A percentile compares a stretch with the other conserved stretches of the same genome.
phyloP scores from a whole-genome alignment of 2,888 invertebrate species.

The Caenorhabditis drosophilae region DNA sequence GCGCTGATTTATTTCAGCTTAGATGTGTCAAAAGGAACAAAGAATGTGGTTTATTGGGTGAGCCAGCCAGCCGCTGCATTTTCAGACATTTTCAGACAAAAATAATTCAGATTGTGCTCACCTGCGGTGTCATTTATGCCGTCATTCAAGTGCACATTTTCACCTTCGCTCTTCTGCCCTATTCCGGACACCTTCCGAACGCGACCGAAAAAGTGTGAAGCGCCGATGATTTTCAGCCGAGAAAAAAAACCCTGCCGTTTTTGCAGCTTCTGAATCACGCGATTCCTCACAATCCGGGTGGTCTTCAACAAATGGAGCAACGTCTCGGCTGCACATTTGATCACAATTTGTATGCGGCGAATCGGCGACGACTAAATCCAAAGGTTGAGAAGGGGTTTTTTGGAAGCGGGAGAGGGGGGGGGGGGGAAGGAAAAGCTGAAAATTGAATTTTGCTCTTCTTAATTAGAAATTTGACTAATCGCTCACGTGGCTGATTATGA shows the following conservation, averaged over 20 bases:
- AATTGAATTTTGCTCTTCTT: no score
- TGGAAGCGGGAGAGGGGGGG: no score
- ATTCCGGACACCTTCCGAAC: slow-evolving; percentile 53
- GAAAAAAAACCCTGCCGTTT: not conserved
- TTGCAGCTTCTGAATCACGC: slow-evolving; percentile 60
- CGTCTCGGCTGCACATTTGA: slow-evolving; percentile 65
- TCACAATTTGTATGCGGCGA: slow-evolving; percentile 60
- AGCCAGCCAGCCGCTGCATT: not conserved
- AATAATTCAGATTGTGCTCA: slow-evolving; percentile 47
- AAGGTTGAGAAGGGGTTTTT: no score
- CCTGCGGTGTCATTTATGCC: slow-evolving; percentile 48
- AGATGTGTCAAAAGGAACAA: slow-evolving; percentile 48
- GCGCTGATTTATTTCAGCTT: slow-evolving; percentile 58
- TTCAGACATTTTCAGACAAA: not conserved
- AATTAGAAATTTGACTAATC: no score
- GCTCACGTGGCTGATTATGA: no score
- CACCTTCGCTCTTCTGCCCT: slow-evolving; percentile 54
- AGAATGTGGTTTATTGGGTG: slow-evolving; percentile 63
- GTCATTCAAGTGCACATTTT: slow-evolving; percentile 56
- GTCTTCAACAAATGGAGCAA: slow-evolving; percentile 59
- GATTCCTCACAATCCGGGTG: slow-evolving; percentile 66
- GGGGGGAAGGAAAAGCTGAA: no score
- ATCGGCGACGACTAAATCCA: slow-evolving; percentile 57
- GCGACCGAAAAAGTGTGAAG: slow-evolving; percentile 50
- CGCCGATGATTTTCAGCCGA: slow-evolving; percentile 3